A percentile compares a stretch with the other conserved stretches of the same genome.
These are phyloP conservation scores for Folsomia manolachei DNA, from an alignment of 2,888 invertebrate species.

Conservation along the genomic window DNA sequence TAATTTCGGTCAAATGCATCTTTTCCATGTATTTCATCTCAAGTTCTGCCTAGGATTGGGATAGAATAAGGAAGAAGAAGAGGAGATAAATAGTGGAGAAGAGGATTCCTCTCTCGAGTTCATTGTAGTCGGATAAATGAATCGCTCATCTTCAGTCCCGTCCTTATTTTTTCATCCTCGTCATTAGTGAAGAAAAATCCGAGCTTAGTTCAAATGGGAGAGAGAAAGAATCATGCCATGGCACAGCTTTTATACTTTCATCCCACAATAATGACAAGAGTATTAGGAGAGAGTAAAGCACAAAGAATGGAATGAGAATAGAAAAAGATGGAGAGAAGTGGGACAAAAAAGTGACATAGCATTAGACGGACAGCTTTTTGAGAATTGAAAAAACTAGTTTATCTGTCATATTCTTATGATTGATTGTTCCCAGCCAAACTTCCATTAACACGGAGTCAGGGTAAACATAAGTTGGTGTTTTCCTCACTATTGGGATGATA, in stretches of 20 bases:
- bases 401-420: constrained; percentile 1
- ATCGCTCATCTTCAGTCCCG: neutral
- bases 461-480: too few relatives aligned
- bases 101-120: neutral
- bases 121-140: neutral
- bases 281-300: neutral
- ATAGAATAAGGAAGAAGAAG: too few relatives aligned
- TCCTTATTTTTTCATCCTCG: neutral
- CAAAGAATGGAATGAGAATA: neutral
- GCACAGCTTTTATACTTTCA: neutral
- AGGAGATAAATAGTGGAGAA: neutral
- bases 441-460: constrained; percentile 8
- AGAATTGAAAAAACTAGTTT: neutral
- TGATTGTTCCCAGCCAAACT: neutral
- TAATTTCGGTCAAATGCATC: constrained; percentile 16
- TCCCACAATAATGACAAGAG: constrained; percentile 2
- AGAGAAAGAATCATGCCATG: neutral
- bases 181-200: constrained; percentile 5
- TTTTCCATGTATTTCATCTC: neutral
- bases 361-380: constrained; percentile 9
- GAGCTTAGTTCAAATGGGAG: too few relatives aligned
- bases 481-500: too few relatives aligned
- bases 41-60: too few relatives aligned
- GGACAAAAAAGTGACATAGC: neutral
- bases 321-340: neutral